These are phyloP conservation scores for Aporrectodea caliginosa DNA, from an alignment of 1,140 invertebrate species.

Conservation along the genomic window DNA sequence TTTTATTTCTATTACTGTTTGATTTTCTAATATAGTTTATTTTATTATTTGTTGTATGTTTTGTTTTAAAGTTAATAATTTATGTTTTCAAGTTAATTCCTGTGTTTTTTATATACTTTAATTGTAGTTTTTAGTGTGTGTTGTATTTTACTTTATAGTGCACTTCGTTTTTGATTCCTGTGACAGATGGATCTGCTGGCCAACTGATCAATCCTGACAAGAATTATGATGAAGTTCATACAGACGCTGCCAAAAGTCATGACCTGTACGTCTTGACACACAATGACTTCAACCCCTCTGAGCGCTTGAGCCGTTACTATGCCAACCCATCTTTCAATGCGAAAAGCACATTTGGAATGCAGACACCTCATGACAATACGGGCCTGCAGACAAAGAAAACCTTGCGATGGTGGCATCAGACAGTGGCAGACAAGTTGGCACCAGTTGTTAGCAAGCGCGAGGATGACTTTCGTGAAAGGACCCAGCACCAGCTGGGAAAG, in stretches of 20 bases:
- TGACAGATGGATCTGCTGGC: slow-evolving; percentile 49
- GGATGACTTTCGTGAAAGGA: slow-evolving; percentile 53
- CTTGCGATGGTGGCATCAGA: slow-evolving; percentile 50
- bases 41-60: too few species aligned
- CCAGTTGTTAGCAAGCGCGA: slow-evolving; percentile 50
- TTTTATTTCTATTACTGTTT: too few species aligned
- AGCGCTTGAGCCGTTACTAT: slow-evolving; percentile 46
- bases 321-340: slow-evolving; percentile 39
- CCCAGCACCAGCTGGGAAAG: slow-evolving; percentile 50
- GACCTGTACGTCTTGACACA: slow-evolving; percentile 50
- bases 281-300: slow-evolving; percentile 47
- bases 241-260: slow-evolving; percentile 45
- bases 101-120: too few species aligned
- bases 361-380: slow-evolving; percentile 51
- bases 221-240: slow-evolving; percentile 45
- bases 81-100: too few species aligned
- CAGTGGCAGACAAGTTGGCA: slow-evolving; percentile 43
- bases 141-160: too few species aligned
- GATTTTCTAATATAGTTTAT: too few species aligned
- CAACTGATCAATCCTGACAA: slow-evolving; percentile 52
- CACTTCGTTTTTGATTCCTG: slow-evolving; percentile 22
- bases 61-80: too few species aligned
- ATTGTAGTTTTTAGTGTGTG: too few species aligned
- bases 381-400: slow-evolving; percentile 43
- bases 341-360: slow-evolving; percentile 45